Percentiles rank a stretch among this genome's conserved stretches.
These are phyloP conservation scores for Heliocidaris tuberculata DNA, from an alignment of 35 echinoderm and acorn worm genomes.

Conservation along the genomic window DNA sequence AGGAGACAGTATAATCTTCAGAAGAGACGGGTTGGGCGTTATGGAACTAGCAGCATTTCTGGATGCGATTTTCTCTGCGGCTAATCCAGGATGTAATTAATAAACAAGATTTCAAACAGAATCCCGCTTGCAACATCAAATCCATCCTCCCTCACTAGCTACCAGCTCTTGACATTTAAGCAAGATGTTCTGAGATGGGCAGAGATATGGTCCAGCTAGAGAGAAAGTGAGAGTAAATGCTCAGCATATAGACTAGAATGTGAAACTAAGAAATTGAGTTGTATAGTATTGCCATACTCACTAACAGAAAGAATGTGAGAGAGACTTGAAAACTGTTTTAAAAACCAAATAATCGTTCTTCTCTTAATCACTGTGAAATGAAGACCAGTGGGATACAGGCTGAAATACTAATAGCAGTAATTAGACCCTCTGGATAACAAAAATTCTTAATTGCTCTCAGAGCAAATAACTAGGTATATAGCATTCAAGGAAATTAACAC, in stretches of 20 bases:
- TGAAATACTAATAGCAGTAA: not conserved
- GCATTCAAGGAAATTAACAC: too few relatives aligned
- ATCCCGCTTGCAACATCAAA: not conserved
- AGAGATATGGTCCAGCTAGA: not conserved
- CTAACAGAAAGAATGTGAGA: not conserved
- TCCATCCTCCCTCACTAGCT: not conserved
- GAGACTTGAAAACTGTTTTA: not conserved
- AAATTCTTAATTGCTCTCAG: too few relatives aligned
- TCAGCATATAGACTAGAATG: not conserved
- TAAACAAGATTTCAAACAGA: not conserved
- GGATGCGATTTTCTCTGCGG: not conserved
- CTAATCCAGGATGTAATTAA: slow-evolving; percentile 17
- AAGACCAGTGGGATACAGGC: not conserved
- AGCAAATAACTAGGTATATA: too few relatives aligned
- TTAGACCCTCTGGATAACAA: not conserved
- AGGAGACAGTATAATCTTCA: not conserved
- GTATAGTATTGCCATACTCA: not conserved
- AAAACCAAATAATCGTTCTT: not conserved
- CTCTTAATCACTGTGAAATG: not conserved
- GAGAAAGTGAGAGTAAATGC: not conserved
- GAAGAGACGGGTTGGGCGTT: not conserved
- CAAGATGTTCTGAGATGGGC: not conserved
- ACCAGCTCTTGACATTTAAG: not conserved
- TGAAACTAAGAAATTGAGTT: not conserved
- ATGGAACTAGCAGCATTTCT: not conserved